Conservation (phyloP, 2,888 invertebrate genomes). For the Anticlea derivata region DNA sequence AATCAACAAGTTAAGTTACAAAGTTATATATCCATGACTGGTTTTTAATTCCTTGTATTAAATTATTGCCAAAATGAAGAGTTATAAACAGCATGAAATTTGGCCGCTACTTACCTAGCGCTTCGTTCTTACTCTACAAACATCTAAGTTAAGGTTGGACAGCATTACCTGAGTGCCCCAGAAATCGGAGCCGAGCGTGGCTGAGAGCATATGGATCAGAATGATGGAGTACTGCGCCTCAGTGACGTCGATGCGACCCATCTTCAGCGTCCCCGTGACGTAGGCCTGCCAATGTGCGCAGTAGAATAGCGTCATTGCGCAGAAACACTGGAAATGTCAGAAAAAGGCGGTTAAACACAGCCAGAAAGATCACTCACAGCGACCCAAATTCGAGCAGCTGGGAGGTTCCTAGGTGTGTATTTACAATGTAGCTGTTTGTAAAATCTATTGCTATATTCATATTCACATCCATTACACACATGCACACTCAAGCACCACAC, state of each 20-base stretch:
- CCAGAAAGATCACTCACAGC: too few species aligned
- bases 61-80: too few species aligned
- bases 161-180: slow-evolving; percentile 88
- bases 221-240: slow-evolving; percentile 99
- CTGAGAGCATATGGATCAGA: slow-evolving; percentile 92
- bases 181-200: slow-evolving; percentile 92
- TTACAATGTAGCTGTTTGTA: too few species aligned
- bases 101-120: slow-evolving; percentile 1
- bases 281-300: slow-evolving; percentile 99
- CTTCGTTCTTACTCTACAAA: not conserved
- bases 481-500: too few species aligned
- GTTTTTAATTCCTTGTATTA: too few species aligned
- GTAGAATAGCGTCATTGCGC: slow-evolving; percentile 98
- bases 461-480: too few species aligned
- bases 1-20: too few species aligned
- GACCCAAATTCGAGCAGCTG: too few species aligned
- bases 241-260: slow-evolving; percentile 98
- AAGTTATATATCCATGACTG: too few species aligned
- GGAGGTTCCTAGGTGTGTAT: too few species aligned
- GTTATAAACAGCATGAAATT: not conserved
- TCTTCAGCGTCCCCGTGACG: slow-evolving; percentile 96
- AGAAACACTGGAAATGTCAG: slow-evolving; percentile 89
- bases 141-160: slow-evolving; percentile 23
- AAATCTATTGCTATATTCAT: too few species aligned
- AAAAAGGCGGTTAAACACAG: too few species aligned